Evolutionary conservation across 2,888 invertebrate genomes (phyloP).

Genomic region (Tethea ocularis): DNA sequence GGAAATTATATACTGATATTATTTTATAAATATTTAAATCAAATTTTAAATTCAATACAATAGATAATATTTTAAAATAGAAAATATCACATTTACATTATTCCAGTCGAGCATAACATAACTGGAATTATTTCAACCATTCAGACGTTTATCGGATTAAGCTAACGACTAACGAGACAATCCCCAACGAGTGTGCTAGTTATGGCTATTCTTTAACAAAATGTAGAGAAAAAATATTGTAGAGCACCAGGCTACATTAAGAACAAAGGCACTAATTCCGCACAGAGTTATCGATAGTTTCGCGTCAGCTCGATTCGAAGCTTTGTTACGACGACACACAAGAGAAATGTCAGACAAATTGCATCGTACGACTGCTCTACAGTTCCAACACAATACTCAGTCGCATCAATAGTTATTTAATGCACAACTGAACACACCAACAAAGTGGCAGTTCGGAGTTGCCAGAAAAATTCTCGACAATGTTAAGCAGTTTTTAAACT

Average conservation of each 20-base stretch:
- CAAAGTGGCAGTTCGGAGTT: conserved; percentile 38
- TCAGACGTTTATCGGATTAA: conserved; percentile 49
- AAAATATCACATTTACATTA: conserved; percentile 24
- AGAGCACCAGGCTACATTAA: conserved; percentile 40
- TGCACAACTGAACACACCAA: conserved; percentile 53
- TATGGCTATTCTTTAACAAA: conserved; percentile 49
- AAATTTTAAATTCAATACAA: too few species aligned
- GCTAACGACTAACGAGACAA: conserved; percentile 62
- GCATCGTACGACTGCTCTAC: conserved; percentile 57
- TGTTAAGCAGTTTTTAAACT: conserved; percentile 33
- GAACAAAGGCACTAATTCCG: conserved; percentile 71
- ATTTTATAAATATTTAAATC: background rate
- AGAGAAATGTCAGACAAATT: conserved; percentile 77
- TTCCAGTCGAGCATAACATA: conserved; percentile 20
- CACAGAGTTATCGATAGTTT: conserved; percentile 66
- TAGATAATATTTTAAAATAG: too few species aligned
- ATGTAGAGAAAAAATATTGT: conserved; percentile 38
- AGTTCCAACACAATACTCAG: conserved; percentile 56
- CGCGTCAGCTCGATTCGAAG: conserved; percentile 67
- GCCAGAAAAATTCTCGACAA: conserved; percentile 39
- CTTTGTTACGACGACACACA: conserved; percentile 69
- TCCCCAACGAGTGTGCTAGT: conserved; percentile 46
- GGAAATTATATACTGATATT: conserved; percentile 16
- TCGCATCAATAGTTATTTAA: conserved; percentile 69
- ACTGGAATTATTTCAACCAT: conserved; percentile 53